phyloP scores from a whole-genome alignment of 2,797 vertebrate species.

The Phataginus tricuspis region DNA sequence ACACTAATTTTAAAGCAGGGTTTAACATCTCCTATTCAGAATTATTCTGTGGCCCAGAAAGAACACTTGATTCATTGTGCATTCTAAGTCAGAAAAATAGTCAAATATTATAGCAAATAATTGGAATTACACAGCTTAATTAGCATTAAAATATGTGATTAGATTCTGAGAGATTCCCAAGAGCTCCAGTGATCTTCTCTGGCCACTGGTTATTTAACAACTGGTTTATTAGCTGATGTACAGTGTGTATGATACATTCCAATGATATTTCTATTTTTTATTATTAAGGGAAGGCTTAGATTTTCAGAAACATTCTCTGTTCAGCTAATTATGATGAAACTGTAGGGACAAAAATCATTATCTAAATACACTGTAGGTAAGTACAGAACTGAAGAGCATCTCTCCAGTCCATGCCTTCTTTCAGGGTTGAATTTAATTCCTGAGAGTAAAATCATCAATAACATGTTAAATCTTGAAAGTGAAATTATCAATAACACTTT shows the following conservation, averaged over 20 bases:
- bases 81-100: slow-evolving; percentile 49
- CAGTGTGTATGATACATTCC: neutral
- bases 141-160: slow-evolving; percentile 33
- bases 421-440: neutral
- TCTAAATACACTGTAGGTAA: neutral
- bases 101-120: slow-evolving; percentile 48
- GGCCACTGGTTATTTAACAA: neutral
- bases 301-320: neutral
- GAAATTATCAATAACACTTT: neutral
- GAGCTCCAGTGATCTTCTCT: neutral
- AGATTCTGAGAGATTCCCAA: neutral
- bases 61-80: slow-evolving; percentile 10
- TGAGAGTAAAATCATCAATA: neutral
- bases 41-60: slow-evolving; percentile 15
- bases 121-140: slow-evolving; percentile 63
- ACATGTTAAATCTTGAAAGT: neutral
- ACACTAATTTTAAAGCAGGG: slow-evolving; percentile 60
- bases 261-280: neutral
- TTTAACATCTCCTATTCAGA: slow-evolving; percentile 51
- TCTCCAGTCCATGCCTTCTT: neutral
- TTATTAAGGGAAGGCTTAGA: neutral
- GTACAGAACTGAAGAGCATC: neutral
- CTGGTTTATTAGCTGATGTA: neutral
- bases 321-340: neutral
- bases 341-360: neutral